Conservation (phyloP, 2,113 vertebrate genomes). For the Pterocles burchelli region DNA sequence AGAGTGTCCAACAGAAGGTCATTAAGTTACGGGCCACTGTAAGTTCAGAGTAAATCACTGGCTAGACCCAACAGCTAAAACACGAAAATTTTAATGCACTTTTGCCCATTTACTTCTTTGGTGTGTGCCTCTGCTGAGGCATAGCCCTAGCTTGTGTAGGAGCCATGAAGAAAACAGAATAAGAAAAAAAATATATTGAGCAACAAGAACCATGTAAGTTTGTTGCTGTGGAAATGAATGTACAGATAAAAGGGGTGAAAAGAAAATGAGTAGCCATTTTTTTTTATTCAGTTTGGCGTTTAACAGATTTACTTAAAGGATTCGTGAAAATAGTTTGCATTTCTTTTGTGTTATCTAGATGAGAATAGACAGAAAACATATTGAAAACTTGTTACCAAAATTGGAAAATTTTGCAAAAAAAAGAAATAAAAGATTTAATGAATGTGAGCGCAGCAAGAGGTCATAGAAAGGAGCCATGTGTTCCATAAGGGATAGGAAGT, state of each 20-base stretch:
- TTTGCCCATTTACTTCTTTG: neutral
- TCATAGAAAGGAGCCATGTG: neutral
- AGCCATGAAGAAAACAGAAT: neutral
- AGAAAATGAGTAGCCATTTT: neutral
- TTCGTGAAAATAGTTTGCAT: neutral
- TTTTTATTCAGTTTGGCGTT: neutral
- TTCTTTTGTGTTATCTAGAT: neutral
- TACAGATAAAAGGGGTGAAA: neutral
- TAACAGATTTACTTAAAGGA: neutral
- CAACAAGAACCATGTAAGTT: neutral
- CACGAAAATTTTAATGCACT: fast-evolving
- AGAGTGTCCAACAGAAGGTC: neutral
- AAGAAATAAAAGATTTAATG: neutral
- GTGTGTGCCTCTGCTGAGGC: neutral
- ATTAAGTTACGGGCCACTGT: neutral
- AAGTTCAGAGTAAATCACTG: neutral
- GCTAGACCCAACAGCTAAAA: neutral
- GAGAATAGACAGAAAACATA: neutral
- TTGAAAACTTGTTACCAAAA: neutral
- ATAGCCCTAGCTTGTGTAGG: neutral
- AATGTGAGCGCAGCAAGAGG: neutral
- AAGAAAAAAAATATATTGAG: neutral
- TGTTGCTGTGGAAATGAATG: neutral
- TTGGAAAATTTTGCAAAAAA: neutral
- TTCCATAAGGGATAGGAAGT: neutral